Evolutionary conservation across 2,113 vertebrate genomes (phyloP).

Genomic region (Gopherus flavomarginatus): DNA sequence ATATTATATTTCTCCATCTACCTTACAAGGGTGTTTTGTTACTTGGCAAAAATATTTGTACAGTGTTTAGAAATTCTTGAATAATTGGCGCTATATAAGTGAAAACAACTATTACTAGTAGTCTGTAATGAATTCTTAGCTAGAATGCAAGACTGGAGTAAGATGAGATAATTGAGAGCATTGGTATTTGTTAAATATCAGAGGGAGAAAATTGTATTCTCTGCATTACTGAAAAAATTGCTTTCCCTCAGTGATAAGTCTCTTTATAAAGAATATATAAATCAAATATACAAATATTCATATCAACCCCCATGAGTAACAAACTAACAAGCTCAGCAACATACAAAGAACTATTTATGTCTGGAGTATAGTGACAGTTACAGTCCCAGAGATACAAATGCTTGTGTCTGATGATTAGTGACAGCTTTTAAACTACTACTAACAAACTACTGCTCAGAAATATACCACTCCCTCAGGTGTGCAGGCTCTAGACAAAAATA

Average conservation of each 20-base stretch:
- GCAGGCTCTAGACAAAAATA: not conserved
- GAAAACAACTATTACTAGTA: not conserved
- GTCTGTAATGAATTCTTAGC: not conserved
- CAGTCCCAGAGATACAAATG: constrained; percentile 20
- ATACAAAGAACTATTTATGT: constrained; percentile 28
- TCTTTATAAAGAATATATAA: constrained; percentile 22
- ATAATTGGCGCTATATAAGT: not conserved
- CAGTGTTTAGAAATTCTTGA: not conserved
- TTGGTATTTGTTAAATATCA: not conserved
- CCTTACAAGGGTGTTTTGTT: not conserved
- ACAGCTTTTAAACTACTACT: constrained; percentile 42
- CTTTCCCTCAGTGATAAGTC: constrained; percentile 13
- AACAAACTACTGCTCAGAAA: constrained; percentile 39
- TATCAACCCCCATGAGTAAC: not conserved
- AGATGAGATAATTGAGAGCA: not conserved
- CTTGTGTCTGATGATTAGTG: constrained; percentile 30
- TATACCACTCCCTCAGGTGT: not conserved
- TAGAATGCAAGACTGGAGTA: not conserved
- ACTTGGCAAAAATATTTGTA: not conserved
- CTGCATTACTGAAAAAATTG: not conserved
- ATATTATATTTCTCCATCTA: not conserved
- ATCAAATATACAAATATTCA: constrained; percentile 36
- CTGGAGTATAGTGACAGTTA: constrained; percentile 28
- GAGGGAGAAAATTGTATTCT: not conserved
- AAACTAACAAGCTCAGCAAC: constrained; percentile 41